Evolutionary conservation across 2,888 invertebrate genomes (phyloP).

Genomic region (Protodeltote pygarga): DNA sequence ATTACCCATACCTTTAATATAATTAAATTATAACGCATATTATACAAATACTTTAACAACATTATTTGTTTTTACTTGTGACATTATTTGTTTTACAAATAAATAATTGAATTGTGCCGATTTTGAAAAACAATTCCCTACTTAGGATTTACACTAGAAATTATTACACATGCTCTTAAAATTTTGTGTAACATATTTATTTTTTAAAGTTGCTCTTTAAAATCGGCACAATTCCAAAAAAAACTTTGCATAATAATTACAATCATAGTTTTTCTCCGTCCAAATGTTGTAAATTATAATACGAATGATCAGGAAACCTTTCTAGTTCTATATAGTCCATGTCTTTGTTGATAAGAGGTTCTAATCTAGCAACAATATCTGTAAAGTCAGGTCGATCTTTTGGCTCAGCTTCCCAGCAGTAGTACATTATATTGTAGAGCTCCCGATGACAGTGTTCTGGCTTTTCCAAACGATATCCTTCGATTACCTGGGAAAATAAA

Average conservation of each 20-base stretch:
- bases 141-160: no score
- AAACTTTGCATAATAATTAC: not conserved
- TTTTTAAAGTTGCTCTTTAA: no score
- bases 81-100: not conserved
- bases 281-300: slow-evolving; percentile 94
- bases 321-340: slow-evolving; percentile 97
- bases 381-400: slow-evolving; percentile 94
- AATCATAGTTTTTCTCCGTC: slow-evolving; percentile 91
- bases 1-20: slow-evolving; percentile 19
- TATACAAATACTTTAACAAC: not conserved
- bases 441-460: slow-evolving; percentile 97
- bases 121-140: not conserved
- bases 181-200: no score
- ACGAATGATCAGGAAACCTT: slow-evolving; percentile 96
- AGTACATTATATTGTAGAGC: slow-evolving; percentile 97
- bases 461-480: slow-evolving; percentile 96
- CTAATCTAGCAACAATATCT: slow-evolving; percentile 93
- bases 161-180: no score
- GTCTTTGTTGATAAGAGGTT: slow-evolving; percentile 94
- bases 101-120: not conserved
- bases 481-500: slow-evolving; percentile 89
- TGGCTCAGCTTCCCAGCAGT: slow-evolving; percentile 97
- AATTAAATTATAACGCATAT: slow-evolving; percentile 23
- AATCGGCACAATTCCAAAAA: no score
- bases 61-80: slow-evolving; percentile 4